Base-by-base conservation (phyloP, 1,140 invertebrate genomes). In the Cotesia chilonis region DNA sequence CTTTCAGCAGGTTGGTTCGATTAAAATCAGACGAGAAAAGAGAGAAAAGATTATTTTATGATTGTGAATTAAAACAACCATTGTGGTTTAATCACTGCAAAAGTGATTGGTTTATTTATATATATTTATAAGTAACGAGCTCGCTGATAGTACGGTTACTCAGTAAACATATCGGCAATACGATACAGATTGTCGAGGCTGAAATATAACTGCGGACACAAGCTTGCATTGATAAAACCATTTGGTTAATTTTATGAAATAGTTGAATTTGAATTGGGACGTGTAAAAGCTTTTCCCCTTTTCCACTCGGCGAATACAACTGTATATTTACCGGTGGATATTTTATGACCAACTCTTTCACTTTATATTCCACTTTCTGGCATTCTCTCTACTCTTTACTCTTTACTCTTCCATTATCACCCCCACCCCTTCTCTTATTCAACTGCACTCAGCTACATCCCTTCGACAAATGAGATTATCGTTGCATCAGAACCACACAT, bases 181-280 rank as follows among this genome's bases (percentile, higher is more conserved):
- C 41, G 7, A 47, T 7, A 47, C 41, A 47, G 10, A 47, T 47
- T 10, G 41, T 47, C 41, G 5, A 6, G 6, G 5, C 6, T 47
- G 41, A 47, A 47, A 47, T 47, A 47, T 47, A 6, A 9, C 7
- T 47, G 10, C 10, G 41, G 6, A 10, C 41, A 47, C 6, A 47
- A 6, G 5, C 41, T 6, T 47, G 10, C 41, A 72, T 71, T 77
- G 74, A 79, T 75, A 72, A 41, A 61, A 37, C 38, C 66, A 69
- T 70, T 37, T 67, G 68, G 69, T 71, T 76, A 77, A 79, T 79
- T 77, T 76, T 57, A 47, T 73, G 71, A 77, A 74, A 75, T 79
- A 79, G 74, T 14, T 17, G 1, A 57, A 79, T 75, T 14, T 17
- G 1, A 57, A 17, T n/a, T 57, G 54, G 9, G 6, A 14, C 12